phyloP scores from a whole-genome alignment of 2,113 vertebrate genomes.

The Oryzias curvinotus region DNA sequence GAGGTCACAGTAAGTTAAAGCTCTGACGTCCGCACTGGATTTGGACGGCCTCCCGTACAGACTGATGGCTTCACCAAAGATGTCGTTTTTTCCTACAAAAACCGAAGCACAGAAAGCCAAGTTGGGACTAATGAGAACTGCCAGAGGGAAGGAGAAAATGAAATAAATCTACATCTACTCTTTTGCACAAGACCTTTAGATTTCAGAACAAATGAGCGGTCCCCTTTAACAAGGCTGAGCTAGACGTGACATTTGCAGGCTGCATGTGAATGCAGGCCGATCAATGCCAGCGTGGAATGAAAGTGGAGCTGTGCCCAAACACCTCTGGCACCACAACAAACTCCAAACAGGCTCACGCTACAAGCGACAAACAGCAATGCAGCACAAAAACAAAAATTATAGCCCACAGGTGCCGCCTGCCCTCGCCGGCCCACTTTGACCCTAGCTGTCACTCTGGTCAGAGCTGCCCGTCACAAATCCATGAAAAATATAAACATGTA shows the following conservation, averaged over 20 bases:
- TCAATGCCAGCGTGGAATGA: slow-evolving; percentile 65
- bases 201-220: slow-evolving; percentile 8
- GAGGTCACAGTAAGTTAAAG: slow-evolving; percentile 95
- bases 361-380: neutral
- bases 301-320: slow-evolving; percentile 71
- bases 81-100: slow-evolving; percentile 78
- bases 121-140: neutral
- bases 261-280: slow-evolving; percentile 40
- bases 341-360: neutral
- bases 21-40: slow-evolving; percentile 90
- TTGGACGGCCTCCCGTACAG: slow-evolving; percentile 89
- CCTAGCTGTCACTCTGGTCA: too few species aligned
- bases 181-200: neutral
- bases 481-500: too few species aligned
- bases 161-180: neutral
- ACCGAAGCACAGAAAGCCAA: neutral
- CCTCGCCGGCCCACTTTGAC: too few species aligned
- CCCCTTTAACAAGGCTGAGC: slow-evolving; percentile 17
- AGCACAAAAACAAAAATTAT: too few species aligned
- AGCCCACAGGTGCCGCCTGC: too few species aligned
- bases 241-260: slow-evolving; percentile 35
- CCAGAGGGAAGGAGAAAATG: slow-evolving; percentile 2
- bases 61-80: slow-evolving; percentile 93
- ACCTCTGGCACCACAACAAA: slow-evolving; percentile 56
- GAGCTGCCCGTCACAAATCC: too few species aligned